Evolutionary conservation across 1,140 invertebrate species (phyloP).

Genomic region (Tetraneura akinire): DNA sequence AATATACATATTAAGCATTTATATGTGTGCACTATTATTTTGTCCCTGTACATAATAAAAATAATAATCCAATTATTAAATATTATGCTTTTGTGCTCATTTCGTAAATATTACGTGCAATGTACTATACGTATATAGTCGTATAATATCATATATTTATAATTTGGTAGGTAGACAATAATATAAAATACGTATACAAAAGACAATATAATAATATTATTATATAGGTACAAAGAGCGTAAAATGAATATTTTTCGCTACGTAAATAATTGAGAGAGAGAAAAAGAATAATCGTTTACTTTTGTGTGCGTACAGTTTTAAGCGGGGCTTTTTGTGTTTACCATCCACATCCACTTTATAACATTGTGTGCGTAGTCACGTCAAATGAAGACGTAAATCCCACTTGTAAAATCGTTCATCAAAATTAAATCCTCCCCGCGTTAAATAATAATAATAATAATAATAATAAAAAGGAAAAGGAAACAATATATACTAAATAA

Average conservation of each 20-base stretch:
- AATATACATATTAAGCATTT: no score
- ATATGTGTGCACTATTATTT: no score
- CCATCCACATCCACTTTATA: constrained; percentile 42
- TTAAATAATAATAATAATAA: constrained; percentile 17
- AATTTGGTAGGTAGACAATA: no score
- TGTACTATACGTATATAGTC: no score
- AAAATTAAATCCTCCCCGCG: constrained; percentile 34
- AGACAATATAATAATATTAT: not conserved
- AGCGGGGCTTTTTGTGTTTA: constrained; percentile 38
- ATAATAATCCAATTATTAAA: no score
- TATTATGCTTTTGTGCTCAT: no score
- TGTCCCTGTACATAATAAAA: no score
- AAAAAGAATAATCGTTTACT: constrained; percentile 40
- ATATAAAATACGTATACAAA: not conserved
- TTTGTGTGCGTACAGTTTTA: constrained; percentile 25
- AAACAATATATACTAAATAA: constrained; percentile 32
- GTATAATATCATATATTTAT: no score
- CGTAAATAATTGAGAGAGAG: constrained; percentile 36
- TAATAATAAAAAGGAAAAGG: no score
- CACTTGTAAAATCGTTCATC: constrained; percentile 49
- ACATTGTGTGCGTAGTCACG: constrained; percentile 46
- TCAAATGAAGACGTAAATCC: constrained; percentile 50
- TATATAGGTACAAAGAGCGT: constrained; percentile 2
- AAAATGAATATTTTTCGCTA: constrained; percentile 28
- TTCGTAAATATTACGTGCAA: no score